A percentile compares a stretch with the other conserved stretches of the same genome.
Evolutionary conservation across 2,888 invertebrate genomes (phyloP).

Genomic region (Xestia xanthographa): DNA sequence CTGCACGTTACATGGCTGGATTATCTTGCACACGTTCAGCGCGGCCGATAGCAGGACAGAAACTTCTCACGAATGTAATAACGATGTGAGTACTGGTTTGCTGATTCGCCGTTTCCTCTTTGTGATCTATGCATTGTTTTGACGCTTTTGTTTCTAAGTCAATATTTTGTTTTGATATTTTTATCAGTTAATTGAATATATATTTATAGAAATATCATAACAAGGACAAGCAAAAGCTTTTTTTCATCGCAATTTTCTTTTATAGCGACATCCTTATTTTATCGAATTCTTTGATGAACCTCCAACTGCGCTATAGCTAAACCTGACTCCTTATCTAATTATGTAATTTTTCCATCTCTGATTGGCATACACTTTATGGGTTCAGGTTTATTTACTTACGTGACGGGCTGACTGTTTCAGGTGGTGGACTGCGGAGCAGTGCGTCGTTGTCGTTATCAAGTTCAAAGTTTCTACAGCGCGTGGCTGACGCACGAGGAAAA

Average conservation of each 20-base stretch:
- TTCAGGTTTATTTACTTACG: slow-evolving; percentile 25
- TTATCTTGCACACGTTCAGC: slow-evolving; percentile 74
- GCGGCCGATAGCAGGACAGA: slow-evolving; percentile 63
- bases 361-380: not conserved
- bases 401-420: slow-evolving; percentile 45
- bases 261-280: not conserved
- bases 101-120: slow-evolving; percentile 48
- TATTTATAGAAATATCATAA: not conserved
- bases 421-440: slow-evolving; percentile 37
- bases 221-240: not conserved
- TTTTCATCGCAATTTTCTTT: slow-evolving; percentile 18
- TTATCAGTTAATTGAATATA: slow-evolving; percentile 11
- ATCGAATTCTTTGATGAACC: not conserved
- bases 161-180: not conserved
- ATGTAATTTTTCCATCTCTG: not conserved
- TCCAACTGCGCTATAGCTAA: not conserved
- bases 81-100: slow-evolving; percentile 54
- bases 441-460: slow-evolving; percentile 38
- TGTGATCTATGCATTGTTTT: slow-evolving; percentile 37
- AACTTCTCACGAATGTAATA: slow-evolving; percentile 62
- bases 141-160: slow-evolving; percentile 4
- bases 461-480: slow-evolving; percentile 37
- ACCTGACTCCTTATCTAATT: not conserved
- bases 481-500: slow-evolving; percentile 11
- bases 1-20: slow-evolving; percentile 77